Evolutionary conservation across 2,797 vertebrate species (phyloP).

Genomic region (Pseudomugil tenellus): DNA sequence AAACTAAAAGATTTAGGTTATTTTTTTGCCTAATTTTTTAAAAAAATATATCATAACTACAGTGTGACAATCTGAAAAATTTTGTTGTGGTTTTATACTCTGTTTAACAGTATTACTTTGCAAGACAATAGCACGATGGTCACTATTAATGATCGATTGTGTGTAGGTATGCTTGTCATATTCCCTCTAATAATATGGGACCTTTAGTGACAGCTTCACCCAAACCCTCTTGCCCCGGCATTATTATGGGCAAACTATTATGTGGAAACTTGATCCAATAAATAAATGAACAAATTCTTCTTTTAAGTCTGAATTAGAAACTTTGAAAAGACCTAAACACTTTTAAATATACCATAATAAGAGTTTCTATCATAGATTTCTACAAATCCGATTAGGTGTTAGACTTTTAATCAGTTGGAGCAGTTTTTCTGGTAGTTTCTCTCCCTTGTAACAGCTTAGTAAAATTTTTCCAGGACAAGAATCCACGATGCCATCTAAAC

Average conservation of each 20-base stretch:
- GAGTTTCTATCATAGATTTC: no score
- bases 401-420: not conserved
- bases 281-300: no score
- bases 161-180: not conserved
- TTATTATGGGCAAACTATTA: not conserved
- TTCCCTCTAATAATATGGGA: slow-evolving; percentile 17
- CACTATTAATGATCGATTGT: not conserved
- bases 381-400: slow-evolving; percentile 33
- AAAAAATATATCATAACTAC: not conserved
- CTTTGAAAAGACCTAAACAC: not conserved
- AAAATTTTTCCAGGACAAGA: not conserved
- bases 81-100: not conserved
- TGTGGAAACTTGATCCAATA: not conserved
- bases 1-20: no score
- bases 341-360: not conserved
- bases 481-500: not conserved
- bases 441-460: not conserved
- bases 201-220: no score
- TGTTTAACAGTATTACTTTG: not conserved
- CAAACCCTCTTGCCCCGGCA: slow-evolving; percentile 1
- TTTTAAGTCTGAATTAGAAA: not conserved
- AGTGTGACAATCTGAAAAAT: not conserved
- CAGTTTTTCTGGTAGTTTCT: slow-evolving; percentile 15
- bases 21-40: no score
- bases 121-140: slow-evolving; percentile 4